Evolutionary conservation across 1,140 invertebrate species (phyloP).

Genomic region (Diabrotica undecimpunctata): DNA sequence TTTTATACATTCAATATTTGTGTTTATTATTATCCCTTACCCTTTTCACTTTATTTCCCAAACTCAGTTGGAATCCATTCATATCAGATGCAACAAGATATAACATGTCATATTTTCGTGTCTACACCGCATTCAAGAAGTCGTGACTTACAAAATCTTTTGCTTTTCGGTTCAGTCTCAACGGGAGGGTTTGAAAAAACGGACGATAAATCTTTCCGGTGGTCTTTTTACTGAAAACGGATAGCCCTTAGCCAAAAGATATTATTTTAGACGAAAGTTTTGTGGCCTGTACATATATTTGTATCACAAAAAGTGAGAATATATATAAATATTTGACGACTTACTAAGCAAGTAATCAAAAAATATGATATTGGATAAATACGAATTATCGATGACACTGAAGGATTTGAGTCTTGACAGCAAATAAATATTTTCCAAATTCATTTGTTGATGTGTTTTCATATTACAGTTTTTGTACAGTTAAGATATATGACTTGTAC

Average conservation of each 20-base stretch:
- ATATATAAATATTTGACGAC: too few relatives aligned
- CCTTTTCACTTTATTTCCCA: neutral
- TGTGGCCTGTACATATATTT: too few relatives aligned
- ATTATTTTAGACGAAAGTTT: too few relatives aligned
- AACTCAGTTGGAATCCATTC: neutral
- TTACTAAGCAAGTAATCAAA: too few relatives aligned
- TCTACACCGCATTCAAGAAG: slow-evolving; percentile 11
- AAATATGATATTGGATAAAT: too few relatives aligned
- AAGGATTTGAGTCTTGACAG: too few relatives aligned
- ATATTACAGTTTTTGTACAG: too few relatives aligned
- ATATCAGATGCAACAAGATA: slow-evolving; percentile 5
- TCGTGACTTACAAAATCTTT: neutral
- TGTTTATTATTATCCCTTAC: neutral
- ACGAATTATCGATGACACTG: too few relatives aligned
- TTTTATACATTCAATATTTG: slow-evolving; percentile 1
- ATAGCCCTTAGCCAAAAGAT: neutral
- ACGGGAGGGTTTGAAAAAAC: neutral
- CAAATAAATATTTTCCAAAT: too few relatives aligned
- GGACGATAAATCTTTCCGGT: neutral
- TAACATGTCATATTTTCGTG: slow-evolving; percentile 3
- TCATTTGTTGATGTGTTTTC: too few relatives aligned
- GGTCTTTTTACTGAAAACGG: slow-evolving; percentile 5
- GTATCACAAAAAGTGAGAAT: too few relatives aligned
- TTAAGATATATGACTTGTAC: too few relatives aligned
- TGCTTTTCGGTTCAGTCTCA: neutral